Base-by-base conservation (phyloP, 2,797 vertebrate genomes). In the Liparis tanakae region DNA sequence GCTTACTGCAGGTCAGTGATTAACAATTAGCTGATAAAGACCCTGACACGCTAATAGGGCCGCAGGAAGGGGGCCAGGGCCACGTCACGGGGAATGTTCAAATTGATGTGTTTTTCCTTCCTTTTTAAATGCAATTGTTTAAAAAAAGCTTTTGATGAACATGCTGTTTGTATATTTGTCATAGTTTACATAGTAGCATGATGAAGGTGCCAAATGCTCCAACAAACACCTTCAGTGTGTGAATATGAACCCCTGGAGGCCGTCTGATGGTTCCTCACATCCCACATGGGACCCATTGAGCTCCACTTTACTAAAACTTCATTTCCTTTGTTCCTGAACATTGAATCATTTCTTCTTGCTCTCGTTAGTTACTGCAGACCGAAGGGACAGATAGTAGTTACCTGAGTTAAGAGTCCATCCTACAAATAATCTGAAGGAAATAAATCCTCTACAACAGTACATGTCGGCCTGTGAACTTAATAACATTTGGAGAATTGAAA, bases 1-100 rank as follows among this genome's bases (percentile, higher is more conserved):
- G 70, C 83, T 91, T 87, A 89, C 79, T 87, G 80, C 89, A 87
- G 86, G 85, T 87, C 87, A 88, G 64, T 82, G 85, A 90, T 90
- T 86, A 89, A 87, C 82, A 89, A 89, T 88, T 72, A 88, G 70
- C 71, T 83, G 80, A 83, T 86, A 84, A 78, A 76, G 79, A 76
- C 85, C 69, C 74, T 78, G 76, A 80, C 79, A 82, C 53, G 50
- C 83, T 79, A 77, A 85, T 57, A 60, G 73, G 67, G 59, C 81
- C 44, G 46, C 41, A 53, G 41, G 41, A 56, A 37, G 30, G 48
- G 10, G 22, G 63, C 53, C 50, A n/a, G 48, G 57, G 18, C 17
- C 22, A 62, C 51, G 13, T 62, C 62, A 46, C 33, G 20, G 14
- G 30, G 60, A 20, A 61, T 57, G 4, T 36, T 79, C 20, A 44